A percentile compares a stretch with the other conserved stretches of the same genome.
phyloP scores from a whole-genome alignment of 2,797 vertebrate genomes.

The Melanotaenia parkinsoni region DNA sequence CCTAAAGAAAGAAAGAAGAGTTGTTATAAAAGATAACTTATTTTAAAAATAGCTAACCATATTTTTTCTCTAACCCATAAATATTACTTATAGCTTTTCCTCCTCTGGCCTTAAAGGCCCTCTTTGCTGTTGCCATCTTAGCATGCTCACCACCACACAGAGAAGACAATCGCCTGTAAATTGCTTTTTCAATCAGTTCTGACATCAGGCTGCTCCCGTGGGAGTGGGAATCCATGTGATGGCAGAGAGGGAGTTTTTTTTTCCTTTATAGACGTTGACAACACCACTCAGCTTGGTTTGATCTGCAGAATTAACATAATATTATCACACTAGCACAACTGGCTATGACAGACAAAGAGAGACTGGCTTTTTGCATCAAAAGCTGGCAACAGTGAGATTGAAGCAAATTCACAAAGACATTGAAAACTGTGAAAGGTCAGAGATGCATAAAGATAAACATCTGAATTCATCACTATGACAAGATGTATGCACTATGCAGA shows the following conservation, averaged over 20 bases:
- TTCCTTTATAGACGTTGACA: conserved; percentile 75
- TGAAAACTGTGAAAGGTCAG: conserved; percentile 28
- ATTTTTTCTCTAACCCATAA: background rate
- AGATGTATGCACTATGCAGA: background rate
- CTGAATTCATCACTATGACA: background rate
- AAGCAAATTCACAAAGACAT: conserved; percentile 36
- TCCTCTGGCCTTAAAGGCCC: conserved; percentile 32
- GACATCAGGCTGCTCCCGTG: conserved; percentile 73
- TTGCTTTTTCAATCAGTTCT: conserved; percentile 78
- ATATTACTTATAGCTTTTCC: conserved; percentile 28
- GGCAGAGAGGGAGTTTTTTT: conserved; percentile 62
- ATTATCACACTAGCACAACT: conserved; percentile 59
- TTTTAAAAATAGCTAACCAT: background rate
- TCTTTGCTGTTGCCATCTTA: conserved; percentile 38
- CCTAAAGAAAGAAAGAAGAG: background rate
- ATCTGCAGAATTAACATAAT: conserved; percentile 80
- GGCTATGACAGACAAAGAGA: conserved; percentile 61
- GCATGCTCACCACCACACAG: conserved; percentile 48
- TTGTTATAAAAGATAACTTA: background rate
- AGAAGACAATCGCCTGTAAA: conserved; percentile 73
- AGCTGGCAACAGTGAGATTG: conserved; percentile 39
- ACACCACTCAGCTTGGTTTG: conserved; percentile 70
- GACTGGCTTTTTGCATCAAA: conserved; percentile 52
- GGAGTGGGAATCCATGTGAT: conserved; percentile 67
- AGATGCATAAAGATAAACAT: conserved; percentile 21